These are phyloP conservation scores for Drosophila grimshawi DNA, from an alignment of 1,140 invertebrate species.

Conservation along the genomic window DNA sequence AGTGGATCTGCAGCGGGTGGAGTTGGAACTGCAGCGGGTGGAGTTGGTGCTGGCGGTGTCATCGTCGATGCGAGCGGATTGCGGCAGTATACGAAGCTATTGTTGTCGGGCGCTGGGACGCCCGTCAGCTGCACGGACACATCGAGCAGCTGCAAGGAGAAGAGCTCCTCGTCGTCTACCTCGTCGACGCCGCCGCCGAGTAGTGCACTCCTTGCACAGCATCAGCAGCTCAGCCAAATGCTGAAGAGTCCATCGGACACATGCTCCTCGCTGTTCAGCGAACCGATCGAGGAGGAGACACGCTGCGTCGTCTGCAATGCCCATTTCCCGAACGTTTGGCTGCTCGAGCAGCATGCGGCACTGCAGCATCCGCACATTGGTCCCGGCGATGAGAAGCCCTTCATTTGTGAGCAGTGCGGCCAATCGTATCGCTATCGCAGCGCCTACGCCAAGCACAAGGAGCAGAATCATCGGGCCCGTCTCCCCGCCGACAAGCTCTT, in stretches of 20 bases:
- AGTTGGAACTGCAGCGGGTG: background rate
- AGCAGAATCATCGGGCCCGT: constrained; percentile 93
- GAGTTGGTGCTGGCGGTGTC: constrained; percentile 26
- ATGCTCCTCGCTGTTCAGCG: constrained; percentile 80
- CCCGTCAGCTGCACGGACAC: constrained; percentile 59
- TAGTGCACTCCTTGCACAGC: constrained; percentile 62
- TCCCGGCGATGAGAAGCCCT: constrained; percentile 92
- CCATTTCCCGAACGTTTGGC: constrained; percentile 92
- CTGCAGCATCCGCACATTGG: constrained; percentile 89
- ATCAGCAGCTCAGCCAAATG: constrained; percentile 76
- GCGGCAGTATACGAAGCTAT: constrained; percentile 71
- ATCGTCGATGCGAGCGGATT: constrained; percentile 67
- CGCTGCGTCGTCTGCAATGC: constrained; percentile 91
- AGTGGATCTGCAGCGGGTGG: background rate
- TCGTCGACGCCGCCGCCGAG: constrained; percentile 80
- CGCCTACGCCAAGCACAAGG: constrained; percentile 94
- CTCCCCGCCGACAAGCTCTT: constrained; percentile 94
- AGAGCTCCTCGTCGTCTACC: constrained; percentile 84
- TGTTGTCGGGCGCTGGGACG: constrained; percentile 60
- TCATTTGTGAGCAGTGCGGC: constrained; percentile 95
- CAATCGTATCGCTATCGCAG: constrained; percentile 95
- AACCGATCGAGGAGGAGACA: constrained; percentile 84
- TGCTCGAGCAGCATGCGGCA: constrained; percentile 91
- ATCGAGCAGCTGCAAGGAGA: constrained; percentile 79
- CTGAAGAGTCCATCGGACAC: constrained; percentile 81